phyloP scores from a whole-genome alignment of 2,888 invertebrate genomes.

The Temnothorax rugatulus region DNA sequence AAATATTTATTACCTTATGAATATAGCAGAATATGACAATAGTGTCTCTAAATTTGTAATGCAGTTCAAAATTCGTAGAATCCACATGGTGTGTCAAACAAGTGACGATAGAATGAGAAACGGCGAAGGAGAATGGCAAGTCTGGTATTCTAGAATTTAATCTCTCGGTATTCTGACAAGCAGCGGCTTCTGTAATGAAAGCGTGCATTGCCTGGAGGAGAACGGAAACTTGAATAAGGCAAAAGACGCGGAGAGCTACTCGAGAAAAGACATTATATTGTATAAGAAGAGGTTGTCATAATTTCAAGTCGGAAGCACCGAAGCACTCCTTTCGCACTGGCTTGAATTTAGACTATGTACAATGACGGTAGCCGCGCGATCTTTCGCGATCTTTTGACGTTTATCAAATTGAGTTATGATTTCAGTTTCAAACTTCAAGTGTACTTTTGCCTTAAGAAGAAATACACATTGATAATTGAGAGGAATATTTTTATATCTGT shows the following conservation, averaged over 20 bases:
- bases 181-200: slow-evolving; percentile 35
- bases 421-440: not conserved
- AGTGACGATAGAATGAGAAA: not conserved
- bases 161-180: slow-evolving; percentile 22
- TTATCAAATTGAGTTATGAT: slow-evolving; percentile 1
- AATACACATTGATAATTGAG: not conserved
- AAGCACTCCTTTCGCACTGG: not conserved
- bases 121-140: not conserved
- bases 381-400: not conserved
- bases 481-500: not conserved
- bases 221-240: slow-evolving; percentile 35
- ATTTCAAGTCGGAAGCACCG: slow-evolving; percentile 3
- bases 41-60: not conserved
- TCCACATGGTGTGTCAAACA: slow-evolving; percentile 2
- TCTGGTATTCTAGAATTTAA: slow-evolving; percentile 42
- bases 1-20: not conserved
- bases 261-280: slow-evolving; percentile 23
- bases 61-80: not conserved
- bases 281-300: slow-evolving; percentile 19
- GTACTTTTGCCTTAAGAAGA: not conserved
- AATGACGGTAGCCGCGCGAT: not conserved
- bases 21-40: not conserved
- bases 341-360: slow-evolving; percentile 10
- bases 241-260: slow-evolving; percentile 19
- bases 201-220: slow-evolving; percentile 10